These are phyloP conservation scores for Copidosoma aretas DNA, from an alignment of 2,888 invertebrate species.

Conservation along the genomic window DNA sequence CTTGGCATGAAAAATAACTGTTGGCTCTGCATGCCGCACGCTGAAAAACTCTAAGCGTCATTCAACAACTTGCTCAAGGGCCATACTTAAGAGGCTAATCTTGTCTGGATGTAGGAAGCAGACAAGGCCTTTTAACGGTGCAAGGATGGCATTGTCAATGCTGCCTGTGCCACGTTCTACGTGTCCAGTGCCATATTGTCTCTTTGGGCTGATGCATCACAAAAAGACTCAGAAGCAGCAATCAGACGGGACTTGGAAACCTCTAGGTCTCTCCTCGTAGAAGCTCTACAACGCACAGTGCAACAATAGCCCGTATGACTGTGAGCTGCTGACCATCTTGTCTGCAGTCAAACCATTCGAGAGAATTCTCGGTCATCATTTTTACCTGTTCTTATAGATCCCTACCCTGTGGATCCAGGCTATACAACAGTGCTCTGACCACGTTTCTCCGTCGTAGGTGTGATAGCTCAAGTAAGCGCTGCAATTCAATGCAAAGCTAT, in stretches of 20 bases:
- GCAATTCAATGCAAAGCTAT: not conserved
- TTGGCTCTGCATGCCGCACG: no score
- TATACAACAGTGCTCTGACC: not conserved
- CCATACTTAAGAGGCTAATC: no score
- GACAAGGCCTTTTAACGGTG: constrained; percentile 29
- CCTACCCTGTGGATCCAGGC: constrained; percentile 27
- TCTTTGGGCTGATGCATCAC: constrained; percentile 25
- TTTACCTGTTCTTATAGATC: constrained; percentile 29
- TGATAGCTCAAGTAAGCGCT: not conserved
- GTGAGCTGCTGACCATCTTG: constrained; percentile 30
- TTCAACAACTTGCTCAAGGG: no score
- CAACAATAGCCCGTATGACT: constrained; percentile 25
- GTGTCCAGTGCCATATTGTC: constrained; percentile 10
- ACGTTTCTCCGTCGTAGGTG: not conserved
- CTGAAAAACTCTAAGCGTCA: no score
- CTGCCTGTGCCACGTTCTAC: constrained; percentile 23
- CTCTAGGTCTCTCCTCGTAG: constrained; percentile 25
- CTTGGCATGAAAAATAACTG: no score
- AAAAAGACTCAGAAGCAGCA: constrained; percentile 4
- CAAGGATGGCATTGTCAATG: constrained; percentile 20
- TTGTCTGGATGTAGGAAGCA: constrained; percentile 28
- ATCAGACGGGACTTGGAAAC: constrained; percentile 4
- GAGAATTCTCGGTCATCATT: constrained; percentile 16
- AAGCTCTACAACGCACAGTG: not conserved
- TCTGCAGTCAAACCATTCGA: constrained; percentile 24